phyloP scores from a whole-genome alignment of 2,888 invertebrate species.

The Cheilosia impressa region DNA sequence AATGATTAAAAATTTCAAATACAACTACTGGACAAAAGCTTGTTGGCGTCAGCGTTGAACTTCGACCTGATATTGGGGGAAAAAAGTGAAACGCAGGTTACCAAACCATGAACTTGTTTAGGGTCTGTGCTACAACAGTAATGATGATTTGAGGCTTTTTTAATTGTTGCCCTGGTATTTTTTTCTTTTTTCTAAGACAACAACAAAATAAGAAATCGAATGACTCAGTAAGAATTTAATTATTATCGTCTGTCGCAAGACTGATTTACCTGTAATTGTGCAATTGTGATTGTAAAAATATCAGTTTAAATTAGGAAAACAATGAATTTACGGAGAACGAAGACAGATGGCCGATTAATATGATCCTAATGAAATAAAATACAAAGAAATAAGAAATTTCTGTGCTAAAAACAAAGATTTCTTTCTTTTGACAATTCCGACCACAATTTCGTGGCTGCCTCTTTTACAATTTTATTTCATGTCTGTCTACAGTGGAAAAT shows the following conservation, averaged over 20 bases:
- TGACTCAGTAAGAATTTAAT: slow-evolving; percentile 56
- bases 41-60: slow-evolving; percentile 53
- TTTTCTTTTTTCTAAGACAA: slow-evolving; percentile 9
- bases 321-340: slow-evolving; percentile 53
- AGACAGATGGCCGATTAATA: slow-evolving; percentile 26
- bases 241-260: slow-evolving; percentile 4
- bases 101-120: not conserved
- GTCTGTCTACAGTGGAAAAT: not conserved
- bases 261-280: slow-evolving; percentile 41
- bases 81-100: slow-evolving; percentile 27
- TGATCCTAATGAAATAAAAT: slow-evolving; percentile 62
- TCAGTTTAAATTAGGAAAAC: slow-evolving; percentile 11
- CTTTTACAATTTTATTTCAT: slow-evolving; percentile 52
- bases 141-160: not conserved
- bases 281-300: slow-evolving; percentile 19
- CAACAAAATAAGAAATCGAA: slow-evolving; percentile 58
- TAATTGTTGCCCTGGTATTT: slow-evolving; percentile 3
- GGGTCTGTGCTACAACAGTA: not conserved
- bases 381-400: slow-evolving; percentile 61
- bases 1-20: slow-evolving; percentile 1
- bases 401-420: slow-evolving; percentile 66
- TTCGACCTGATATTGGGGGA: slow-evolving; percentile 57
- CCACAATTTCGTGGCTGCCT: slow-evolving; percentile 47
- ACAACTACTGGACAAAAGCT: slow-evolving; percentile 36
- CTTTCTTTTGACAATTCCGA: slow-evolving; percentile 66